These are phyloP conservation scores for Ophiodon elongatus DNA, from an alignment of 2,113 vertebrate species.

Conservation along the genomic window DNA sequence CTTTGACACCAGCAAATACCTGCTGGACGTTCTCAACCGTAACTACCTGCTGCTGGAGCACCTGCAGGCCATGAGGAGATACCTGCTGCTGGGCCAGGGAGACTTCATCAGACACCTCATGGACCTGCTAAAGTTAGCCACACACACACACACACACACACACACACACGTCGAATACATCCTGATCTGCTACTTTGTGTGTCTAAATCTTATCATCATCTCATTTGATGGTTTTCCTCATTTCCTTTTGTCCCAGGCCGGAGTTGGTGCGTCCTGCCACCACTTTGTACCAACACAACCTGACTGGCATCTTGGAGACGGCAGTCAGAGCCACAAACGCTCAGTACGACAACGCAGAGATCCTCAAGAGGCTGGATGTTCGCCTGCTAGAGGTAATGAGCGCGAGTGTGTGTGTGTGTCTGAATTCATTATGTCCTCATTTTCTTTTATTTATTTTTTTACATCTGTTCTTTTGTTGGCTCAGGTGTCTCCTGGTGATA, in stretches of 20 bases:
- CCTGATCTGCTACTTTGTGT: not conserved
- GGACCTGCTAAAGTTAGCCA: conserved; percentile 96
- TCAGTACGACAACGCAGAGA: conserved; percentile 97
- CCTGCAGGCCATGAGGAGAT: conserved; percentile 96
- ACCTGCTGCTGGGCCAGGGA: conserved; percentile 97
- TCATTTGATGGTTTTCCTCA: not conserved
- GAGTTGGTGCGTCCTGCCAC: conserved; percentile 95
- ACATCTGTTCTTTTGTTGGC: not conserved
- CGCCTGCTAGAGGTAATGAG: conserved; percentile 92
- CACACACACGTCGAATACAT: not conserved
- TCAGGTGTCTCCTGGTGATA: conserved; percentile 98
- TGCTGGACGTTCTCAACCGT: conserved; percentile 93
- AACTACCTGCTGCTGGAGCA: conserved; percentile 97
- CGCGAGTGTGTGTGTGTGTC: not conserved
- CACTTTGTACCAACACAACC: conserved; percentile 97
- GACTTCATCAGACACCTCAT: conserved; percentile 98
- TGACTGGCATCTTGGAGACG: conserved; percentile 97
- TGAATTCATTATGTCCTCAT: not conserved
- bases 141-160: not conserved
- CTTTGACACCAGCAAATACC: conserved; percentile 96
- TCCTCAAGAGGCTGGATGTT: conserved; percentile 94
- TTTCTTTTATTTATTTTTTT: no score
- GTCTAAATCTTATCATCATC: not conserved
- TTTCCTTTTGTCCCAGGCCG: conserved; percentile 81
- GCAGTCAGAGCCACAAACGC: conserved; percentile 97